These are phyloP conservation scores for Mesoclemmys tuberculata DNA, from an alignment of 2,113 vertebrate species.

Conservation along the genomic window DNA sequence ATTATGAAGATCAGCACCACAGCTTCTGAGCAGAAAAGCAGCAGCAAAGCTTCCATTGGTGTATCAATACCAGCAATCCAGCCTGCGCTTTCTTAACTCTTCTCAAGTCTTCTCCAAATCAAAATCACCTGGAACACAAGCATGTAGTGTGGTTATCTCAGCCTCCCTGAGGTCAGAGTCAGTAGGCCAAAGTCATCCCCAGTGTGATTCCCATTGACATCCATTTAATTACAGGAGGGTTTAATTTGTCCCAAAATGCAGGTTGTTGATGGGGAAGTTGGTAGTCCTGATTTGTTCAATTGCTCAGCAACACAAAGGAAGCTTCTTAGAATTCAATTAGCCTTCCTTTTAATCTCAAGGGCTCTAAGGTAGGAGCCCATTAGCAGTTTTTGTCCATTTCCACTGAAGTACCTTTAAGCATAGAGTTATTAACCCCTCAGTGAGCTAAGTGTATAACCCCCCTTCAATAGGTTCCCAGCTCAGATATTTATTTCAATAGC, in stretches of 20 bases:
- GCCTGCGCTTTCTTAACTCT: neutral
- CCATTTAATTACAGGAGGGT: neutral
- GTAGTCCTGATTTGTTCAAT: slow-evolving; percentile 25
- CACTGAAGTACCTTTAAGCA: slow-evolving; percentile 12
- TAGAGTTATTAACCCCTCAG: slow-evolving; percentile 41
- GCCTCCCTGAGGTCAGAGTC: neutral
- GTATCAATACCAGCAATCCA: neutral
- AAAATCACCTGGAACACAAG: neutral
- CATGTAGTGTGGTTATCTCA: neutral
- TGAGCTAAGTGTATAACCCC: slow-evolving; percentile 16
- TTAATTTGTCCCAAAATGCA: neutral
- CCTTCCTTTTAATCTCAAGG: slow-evolving; percentile 49
- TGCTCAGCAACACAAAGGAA: slow-evolving; percentile 36
- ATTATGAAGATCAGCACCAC: neutral
- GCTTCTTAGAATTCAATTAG: slow-evolving; percentile 48
- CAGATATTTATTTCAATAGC: neutral
- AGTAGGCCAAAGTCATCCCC: neutral
- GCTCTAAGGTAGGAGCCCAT: accelerated
- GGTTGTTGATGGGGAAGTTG: slow-evolving; percentile 4
- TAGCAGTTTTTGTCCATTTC: slow-evolving; percentile 36
- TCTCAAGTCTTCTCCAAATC: slow-evolving; percentile 12
- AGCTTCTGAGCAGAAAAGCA: slow-evolving; percentile 21
- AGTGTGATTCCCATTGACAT: neutral
- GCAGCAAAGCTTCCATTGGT: neutral
- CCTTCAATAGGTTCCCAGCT: neutral